These are phyloP conservation scores for Cherax quadricarinatus DNA, from an alignment of 1,140 invertebrate species.

Conservation along the genomic window DNA sequence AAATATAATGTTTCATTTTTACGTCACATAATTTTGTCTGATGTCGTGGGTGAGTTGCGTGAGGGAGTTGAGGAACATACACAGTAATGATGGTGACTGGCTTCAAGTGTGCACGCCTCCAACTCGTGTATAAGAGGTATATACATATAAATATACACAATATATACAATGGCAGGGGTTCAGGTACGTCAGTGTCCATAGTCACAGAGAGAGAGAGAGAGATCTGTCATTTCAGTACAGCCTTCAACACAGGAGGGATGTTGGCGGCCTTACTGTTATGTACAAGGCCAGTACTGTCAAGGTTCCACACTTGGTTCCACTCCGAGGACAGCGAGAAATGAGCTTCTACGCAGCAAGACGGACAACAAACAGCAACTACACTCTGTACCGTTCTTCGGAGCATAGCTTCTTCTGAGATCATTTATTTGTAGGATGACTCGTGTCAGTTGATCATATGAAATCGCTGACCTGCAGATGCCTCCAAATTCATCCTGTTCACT, in stretches of 20 bases:
- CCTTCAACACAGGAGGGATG: not conserved
- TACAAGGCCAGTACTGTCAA: no score
- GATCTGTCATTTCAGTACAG: not conserved
- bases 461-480: no score
- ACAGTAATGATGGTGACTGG: not conserved
- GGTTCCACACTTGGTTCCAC: no score
- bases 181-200: constrained; percentile 19
- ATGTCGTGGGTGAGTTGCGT: not conserved
- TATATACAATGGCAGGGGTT: constrained; percentile 26
- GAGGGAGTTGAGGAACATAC: not conserved
- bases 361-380: no score
- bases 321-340: no score
- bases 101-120: not conserved
- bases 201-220: not conserved
- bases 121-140: constrained; percentile 8
- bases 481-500: no score
- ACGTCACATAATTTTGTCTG: not conserved
- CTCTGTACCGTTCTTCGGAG: no score
- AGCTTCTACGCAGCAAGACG: no score
- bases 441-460: no score
- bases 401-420: no score
- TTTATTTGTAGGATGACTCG: no score
- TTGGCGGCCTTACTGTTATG: no score
- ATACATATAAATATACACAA: constrained; percentile 7
- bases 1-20: constrained; percentile 20